Conservation (phyloP, 2,113 vertebrate species). For the Eolophus roseicapilla region DNA sequence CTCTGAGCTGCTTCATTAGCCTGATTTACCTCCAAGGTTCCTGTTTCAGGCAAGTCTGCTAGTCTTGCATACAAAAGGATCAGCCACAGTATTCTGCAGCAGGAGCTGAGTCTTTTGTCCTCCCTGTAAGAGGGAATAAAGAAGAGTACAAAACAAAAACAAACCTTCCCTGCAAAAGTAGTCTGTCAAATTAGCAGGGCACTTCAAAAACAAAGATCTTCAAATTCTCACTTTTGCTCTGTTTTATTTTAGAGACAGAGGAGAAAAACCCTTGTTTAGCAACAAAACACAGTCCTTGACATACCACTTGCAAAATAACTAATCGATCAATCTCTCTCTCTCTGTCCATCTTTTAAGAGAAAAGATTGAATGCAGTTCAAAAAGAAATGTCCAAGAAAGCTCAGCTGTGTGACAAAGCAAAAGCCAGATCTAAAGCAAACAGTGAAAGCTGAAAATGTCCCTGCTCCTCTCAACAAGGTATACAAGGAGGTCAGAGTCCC, state of each 20-base stretch:
- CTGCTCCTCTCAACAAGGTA: neutral
- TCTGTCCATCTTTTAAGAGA: neutral
- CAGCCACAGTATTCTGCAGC: constrained; percentile 1
- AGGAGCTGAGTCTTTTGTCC: constrained; percentile 1
- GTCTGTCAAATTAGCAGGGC: constrained; percentile 48
- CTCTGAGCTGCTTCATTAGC: constrained; percentile 67
- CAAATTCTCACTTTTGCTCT: constrained; percentile 20
- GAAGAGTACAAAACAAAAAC: constrained; percentile 32
- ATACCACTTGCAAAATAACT: neutral
- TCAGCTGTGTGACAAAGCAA: neutral
- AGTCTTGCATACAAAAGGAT: constrained; percentile 49
- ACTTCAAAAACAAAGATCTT: constrained; percentile 51
- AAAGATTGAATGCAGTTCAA: neutral
- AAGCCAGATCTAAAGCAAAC: neutral
- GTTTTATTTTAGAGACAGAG: neutral
- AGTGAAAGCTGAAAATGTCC: neutral
- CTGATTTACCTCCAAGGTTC: constrained; percentile 70
- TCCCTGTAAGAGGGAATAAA: constrained; percentile 10
- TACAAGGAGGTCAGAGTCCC: neutral
- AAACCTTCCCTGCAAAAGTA: constrained; percentile 28
- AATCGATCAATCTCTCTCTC: constrained; percentile 11
- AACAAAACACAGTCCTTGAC: constrained; percentile 49
- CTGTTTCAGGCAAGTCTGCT: constrained; percentile 56
- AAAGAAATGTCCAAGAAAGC: constrained; percentile 14
- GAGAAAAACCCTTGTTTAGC: constrained; percentile 27